Percentiles rank a stretch among this genome's conserved stretches.
phyloP scores from a whole-genome alignment of 2,113 vertebrate genomes.

The Hemichromis elongatus region DNA sequence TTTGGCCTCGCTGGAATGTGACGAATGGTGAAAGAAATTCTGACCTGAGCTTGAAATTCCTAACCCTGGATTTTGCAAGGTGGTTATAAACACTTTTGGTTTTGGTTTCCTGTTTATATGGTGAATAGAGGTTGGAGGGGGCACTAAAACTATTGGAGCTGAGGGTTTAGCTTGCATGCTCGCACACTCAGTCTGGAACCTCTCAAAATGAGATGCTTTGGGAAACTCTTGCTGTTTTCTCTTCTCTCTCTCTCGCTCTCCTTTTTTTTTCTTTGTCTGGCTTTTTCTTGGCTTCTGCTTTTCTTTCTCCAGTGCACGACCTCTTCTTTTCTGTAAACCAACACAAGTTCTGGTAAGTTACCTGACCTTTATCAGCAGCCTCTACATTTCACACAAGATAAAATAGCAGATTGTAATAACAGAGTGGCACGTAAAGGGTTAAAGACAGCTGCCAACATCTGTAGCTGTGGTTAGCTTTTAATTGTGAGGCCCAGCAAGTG shows the following conservation, averaged over 20 bases:
- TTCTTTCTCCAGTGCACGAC: background rate
- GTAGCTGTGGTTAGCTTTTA: slow-evolving; percentile 87
- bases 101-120: slow-evolving; percentile 65
- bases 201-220: slow-evolving; percentile 27
- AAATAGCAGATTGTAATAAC: background rate
- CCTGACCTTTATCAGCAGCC: background rate
- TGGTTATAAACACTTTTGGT: slow-evolving; percentile 52
- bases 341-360: background rate
- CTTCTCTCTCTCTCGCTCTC: background rate
- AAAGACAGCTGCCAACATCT: slow-evolving; percentile 85
- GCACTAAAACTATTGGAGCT: slow-evolving; percentile 45
- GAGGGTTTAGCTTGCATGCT: slow-evolving; percentile 8
- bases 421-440: slow-evolving; percentile 50
- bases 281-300: background rate
- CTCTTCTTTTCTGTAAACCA: background rate
- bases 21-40: slow-evolving; percentile 34
- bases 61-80: slow-evolving; percentile 24
- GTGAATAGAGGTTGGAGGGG: slow-evolving; percentile 12
- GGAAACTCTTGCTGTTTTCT: background rate
- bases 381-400: background rate
- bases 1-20: slow-evolving; percentile 28
- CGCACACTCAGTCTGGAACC: slow-evolving; percentile 37
- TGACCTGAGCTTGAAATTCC: slow-evolving; percentile 29
- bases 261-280: background rate
- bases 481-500: slow-evolving; percentile 85